A percentile compares a stretch with the other conserved stretches of the same genome.
Evolutionary conservation across 2,113 vertebrate species (phyloP).

Genomic region (Glareola pratincola): DNA sequence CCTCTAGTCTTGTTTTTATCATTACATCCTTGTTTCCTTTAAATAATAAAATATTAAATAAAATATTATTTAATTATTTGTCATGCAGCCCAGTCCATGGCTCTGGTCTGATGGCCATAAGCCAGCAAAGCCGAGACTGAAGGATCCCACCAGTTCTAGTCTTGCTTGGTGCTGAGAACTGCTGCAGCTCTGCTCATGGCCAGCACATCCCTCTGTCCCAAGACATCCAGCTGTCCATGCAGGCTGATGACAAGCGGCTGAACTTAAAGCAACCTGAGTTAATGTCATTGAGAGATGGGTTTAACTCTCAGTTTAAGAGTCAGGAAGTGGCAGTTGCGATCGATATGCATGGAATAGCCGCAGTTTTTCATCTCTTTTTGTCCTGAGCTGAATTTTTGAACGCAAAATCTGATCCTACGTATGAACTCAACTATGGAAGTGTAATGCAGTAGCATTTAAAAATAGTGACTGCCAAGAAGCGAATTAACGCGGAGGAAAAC

Average conservation of each 20-base stretch:
- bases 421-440: conserved; percentile 34
- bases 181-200: background rate
- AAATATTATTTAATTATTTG: background rate
- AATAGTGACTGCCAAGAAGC: background rate
- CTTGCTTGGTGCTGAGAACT: background rate
- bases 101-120: background rate
- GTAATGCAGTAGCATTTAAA: conserved; percentile 27
- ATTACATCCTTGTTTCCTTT: background rate
- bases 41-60: background rate
- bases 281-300: background rate
- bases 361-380: background rate
- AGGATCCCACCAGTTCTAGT: background rate
- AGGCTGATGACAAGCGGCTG: background rate
- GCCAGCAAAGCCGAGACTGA: background rate
- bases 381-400: conserved; percentile 20
- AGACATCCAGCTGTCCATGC: background rate
- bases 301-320: background rate
- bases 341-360: background rate
- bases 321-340: background rate
- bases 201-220: background rate
- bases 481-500: conserved; percentile 10
- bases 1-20: background rate
- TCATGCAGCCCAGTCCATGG: background rate
- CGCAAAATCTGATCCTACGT: conserved; percentile 10
- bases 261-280: background rate